Evolutionary conservation across 2,113 vertebrate species (phyloP).

Genomic region (Sylvicapra grimmia): DNA sequence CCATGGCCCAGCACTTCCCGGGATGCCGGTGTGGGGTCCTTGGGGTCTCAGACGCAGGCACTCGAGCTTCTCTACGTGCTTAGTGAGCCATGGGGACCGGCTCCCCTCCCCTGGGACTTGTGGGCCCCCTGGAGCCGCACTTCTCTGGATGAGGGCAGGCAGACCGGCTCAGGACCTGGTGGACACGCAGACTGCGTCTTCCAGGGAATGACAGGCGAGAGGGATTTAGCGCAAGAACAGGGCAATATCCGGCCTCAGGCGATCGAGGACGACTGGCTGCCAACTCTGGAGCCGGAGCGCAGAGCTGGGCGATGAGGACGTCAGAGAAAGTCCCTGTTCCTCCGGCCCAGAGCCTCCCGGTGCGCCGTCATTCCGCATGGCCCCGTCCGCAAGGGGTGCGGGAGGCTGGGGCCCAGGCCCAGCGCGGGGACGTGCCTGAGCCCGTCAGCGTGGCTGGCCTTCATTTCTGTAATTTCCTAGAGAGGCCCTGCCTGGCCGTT

Average conservation of each 20-base stretch:
- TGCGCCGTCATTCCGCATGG: rapidly evolving
- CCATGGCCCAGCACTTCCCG: background rate
- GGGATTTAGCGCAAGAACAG: background rate
- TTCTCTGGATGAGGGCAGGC: background rate
- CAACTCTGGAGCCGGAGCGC: background rate
- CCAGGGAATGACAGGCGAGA: rapidly evolving
- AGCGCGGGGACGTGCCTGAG: rapidly evolving
- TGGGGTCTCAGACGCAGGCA: rapidly evolving
- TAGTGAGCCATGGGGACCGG: background rate
- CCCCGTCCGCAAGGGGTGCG: rapidly evolving
- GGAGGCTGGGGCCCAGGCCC: background rate
- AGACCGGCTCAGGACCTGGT: rapidly evolving
- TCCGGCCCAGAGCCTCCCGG: no score
- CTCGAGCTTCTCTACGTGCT: background rate
- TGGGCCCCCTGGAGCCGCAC: rapidly evolving
- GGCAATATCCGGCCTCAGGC: background rate
- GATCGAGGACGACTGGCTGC: rapidly evolving
- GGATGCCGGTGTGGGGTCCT: background rate
- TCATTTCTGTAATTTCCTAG: background rate
- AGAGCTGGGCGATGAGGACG: background rate
- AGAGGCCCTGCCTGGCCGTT: background rate
- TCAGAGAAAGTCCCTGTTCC: background rate
- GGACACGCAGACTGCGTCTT: rapidly evolving
- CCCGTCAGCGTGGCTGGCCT: background rate
- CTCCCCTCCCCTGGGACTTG: no score